Percentiles rank a stretch among this genome's conserved stretches.
Conservation (phyloP, 2,888 invertebrate species). For the Keiferia lycopersicella region DNA sequence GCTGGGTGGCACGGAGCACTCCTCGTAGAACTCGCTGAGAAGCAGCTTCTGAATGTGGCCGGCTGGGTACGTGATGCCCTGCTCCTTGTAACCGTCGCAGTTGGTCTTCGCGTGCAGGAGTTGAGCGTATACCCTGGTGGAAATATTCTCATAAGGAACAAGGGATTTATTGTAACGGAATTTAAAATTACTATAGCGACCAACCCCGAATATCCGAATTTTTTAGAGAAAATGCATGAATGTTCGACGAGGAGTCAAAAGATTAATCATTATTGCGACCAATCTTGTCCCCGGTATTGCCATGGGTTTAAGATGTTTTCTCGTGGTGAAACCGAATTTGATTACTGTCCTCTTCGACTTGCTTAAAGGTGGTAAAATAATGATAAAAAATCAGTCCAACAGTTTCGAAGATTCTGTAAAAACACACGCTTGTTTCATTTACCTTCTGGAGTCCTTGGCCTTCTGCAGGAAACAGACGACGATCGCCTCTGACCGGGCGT, state of each 20-base stretch:
- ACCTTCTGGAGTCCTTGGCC: conserved; percentile 83
- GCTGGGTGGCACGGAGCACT: conserved; percentile 86
- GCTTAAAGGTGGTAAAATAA: too few species aligned
- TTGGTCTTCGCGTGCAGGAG: conserved; percentile 90
- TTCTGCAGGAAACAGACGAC: conserved; percentile 87
- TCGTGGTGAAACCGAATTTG: too few species aligned
- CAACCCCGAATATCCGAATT: too few species aligned
- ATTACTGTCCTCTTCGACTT: too few species aligned
- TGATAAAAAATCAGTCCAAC: not conserved
- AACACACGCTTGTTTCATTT: conserved; percentile 18
- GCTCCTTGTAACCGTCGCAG: conserved; percentile 88
- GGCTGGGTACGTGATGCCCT: conserved; percentile 86
- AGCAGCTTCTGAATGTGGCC: conserved; percentile 83
- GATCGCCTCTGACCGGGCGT: conserved; percentile 91
- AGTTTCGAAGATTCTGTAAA: not conserved
- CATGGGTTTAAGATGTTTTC: too few species aligned
- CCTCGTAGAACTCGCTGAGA: conserved; percentile 84
- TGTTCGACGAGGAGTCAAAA: too few species aligned
- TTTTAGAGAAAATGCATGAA: too few species aligned
- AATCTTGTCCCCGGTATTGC: too few species aligned
- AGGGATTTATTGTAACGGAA: not conserved
- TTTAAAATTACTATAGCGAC: too few species aligned
- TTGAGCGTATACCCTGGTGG: conserved; percentile 79
- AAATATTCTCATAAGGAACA: not conserved
- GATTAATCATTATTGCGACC: too few species aligned